Evolutionary conservation across 2,888 invertebrate genomes (phyloP).

Genomic region (Parnassius orleans): DNA sequence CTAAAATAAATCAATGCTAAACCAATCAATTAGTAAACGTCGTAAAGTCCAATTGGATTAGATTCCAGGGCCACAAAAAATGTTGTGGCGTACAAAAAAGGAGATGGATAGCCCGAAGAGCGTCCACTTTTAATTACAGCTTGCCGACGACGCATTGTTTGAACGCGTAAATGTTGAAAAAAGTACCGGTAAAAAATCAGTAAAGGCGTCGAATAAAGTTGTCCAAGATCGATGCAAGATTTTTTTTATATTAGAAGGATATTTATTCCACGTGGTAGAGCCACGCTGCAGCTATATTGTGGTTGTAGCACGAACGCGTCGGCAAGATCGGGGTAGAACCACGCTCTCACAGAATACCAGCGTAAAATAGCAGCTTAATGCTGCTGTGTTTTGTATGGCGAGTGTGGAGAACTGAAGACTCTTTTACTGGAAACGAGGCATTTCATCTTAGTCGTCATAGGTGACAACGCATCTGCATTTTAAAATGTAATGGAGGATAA

Average conservation of each 20-base stretch:
- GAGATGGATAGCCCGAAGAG: conserved; percentile 48
- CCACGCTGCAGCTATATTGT: too few relatives aligned
- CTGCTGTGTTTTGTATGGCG: too few relatives aligned
- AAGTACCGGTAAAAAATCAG: conserved; percentile 43
- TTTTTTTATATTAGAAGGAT: neutral
- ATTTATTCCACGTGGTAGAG: too few relatives aligned
- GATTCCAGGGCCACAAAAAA: conserved; percentile 48
- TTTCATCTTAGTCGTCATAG: too few relatives aligned
- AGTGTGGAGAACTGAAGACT: too few relatives aligned
- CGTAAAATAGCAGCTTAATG: too few relatives aligned
- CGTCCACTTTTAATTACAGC: conserved; percentile 71
- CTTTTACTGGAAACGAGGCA: too few relatives aligned
- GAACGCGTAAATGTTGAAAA: conserved; percentile 29
- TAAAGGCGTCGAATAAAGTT: conserved; percentile 50
- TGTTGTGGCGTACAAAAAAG: conserved; percentile 31
- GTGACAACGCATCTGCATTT: too few relatives aligned
- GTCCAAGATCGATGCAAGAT: conserved; percentile 41
- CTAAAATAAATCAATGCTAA: conserved; percentile 36
- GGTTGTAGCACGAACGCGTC: too few relatives aligned
- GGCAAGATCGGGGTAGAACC: too few relatives aligned
- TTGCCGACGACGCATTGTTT: conserved; percentile 64
- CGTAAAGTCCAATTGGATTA: conserved; percentile 59
- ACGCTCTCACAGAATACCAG: too few relatives aligned
- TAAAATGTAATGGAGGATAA: too few relatives aligned
- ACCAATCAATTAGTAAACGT: conserved; percentile 70